phyloP scores from a whole-genome alignment of 2,888 invertebrate species.

The Eupithecia subfuscata region DNA sequence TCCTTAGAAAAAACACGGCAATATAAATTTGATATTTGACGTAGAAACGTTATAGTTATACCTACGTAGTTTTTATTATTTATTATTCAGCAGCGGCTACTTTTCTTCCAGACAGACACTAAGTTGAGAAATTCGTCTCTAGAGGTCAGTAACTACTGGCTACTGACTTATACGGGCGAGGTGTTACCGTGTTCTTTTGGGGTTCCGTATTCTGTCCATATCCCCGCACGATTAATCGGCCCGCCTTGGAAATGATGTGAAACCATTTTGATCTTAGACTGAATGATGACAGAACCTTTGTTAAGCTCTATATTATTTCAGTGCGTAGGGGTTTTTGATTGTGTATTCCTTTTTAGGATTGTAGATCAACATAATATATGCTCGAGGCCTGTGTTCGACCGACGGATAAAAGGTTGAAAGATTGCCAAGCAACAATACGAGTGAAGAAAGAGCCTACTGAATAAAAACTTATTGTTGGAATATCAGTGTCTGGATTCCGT shows the following conservation, averaged over 20 bases:
- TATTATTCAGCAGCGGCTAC: conserved; percentile 22
- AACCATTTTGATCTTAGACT: background rate
- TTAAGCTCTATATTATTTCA: background rate
- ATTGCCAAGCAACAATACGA: background rate
- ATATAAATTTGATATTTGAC: background rate
- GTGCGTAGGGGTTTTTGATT: conserved; percentile 1
- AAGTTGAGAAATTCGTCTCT: conserved; percentile 40
- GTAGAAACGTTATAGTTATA: too few relatives aligned
- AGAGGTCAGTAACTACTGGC: conserved; percentile 34
- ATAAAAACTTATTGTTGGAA: background rate
- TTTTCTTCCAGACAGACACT: conserved; percentile 34
- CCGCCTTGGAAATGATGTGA: background rate
- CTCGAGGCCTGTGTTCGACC: background rate
- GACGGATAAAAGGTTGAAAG: background rate
- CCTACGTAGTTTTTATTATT: background rate
- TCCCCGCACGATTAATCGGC: background rate
- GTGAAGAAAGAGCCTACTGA: background rate
- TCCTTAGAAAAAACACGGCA: too few relatives aligned
- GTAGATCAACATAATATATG: background rate
- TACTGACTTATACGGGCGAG: conserved; percentile 22
- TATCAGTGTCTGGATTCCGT: background rate
- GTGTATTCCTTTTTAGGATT: background rate
- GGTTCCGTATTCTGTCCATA: conserved; percentile 6
- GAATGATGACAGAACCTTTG: background rate
- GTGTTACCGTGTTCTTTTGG: background rate